A percentile compares a stretch with the other conserved stretches of the same genome.
Evolutionary conservation across 2,888 invertebrate genomes (phyloP).

Genomic region (Eupsilia transversa): DNA sequence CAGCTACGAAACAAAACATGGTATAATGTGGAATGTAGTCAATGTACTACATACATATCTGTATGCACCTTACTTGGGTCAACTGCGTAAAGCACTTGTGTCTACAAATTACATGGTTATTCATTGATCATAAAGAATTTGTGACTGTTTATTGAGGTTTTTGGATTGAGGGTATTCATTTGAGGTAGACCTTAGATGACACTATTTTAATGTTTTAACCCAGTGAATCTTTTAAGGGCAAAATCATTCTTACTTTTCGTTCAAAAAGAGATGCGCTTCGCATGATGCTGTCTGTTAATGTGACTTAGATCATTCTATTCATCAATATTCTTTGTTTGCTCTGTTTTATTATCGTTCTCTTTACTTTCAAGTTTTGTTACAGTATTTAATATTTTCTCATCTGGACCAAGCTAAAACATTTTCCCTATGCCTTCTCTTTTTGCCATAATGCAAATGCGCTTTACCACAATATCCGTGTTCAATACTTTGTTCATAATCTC

Average conservation of each 20-base stretch:
- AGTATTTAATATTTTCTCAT: background rate
- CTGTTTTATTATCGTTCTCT: background rate
- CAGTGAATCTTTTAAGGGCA: background rate
- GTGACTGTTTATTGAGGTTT: constrained; percentile 10
- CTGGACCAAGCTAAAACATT: background rate
- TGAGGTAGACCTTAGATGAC: background rate
- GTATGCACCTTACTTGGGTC: constrained; percentile 57
- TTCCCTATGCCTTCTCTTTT: background rate
- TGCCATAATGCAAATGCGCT: background rate
- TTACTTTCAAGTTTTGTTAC: background rate
- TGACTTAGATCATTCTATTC: background rate
- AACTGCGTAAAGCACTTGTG: constrained; percentile 76
- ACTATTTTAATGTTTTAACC: background rate
- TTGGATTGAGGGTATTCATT: constrained; percentile 17
- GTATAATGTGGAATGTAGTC: constrained; percentile 70
- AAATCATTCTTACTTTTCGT: background rate
- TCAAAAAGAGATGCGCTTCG: background rate
- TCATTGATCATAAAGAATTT: constrained; percentile 61
- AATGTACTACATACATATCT: constrained; percentile 37
- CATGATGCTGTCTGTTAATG: background rate
- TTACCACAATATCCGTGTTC: background rate
- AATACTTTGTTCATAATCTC: background rate
- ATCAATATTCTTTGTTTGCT: background rate
- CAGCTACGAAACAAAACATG: constrained; percentile 59
- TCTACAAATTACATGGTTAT: constrained; percentile 76